Evolutionary conservation across 2,113 vertebrate species (phyloP).

Genomic region (Saguinus imperator): DNA sequence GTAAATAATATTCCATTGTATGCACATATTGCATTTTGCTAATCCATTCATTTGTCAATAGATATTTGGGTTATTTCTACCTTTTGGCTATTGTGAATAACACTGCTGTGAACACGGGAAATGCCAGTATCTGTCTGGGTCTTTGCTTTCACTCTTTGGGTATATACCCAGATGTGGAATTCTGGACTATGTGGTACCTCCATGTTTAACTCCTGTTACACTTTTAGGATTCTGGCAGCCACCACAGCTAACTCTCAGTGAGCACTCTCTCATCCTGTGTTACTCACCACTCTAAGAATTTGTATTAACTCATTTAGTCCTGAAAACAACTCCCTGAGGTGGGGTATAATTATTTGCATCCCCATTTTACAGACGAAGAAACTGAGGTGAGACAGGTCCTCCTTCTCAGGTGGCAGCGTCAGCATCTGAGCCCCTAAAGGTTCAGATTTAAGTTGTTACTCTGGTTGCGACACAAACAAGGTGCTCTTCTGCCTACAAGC

Average conservation of each 20-base stretch:
- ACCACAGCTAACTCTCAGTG: neutral
- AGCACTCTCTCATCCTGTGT: fast-evolving
- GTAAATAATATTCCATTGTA: neutral
- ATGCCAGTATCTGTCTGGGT: neutral
- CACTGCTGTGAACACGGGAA: neutral
- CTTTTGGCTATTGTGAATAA: neutral
- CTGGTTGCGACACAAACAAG: neutral
- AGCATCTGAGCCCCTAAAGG: neutral
- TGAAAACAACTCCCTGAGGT: neutral
- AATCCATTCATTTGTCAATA: neutral
- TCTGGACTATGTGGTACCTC: neutral
- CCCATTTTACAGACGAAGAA: neutral
- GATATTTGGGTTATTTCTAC: neutral
- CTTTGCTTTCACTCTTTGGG: neutral
- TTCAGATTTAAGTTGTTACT: neutral
- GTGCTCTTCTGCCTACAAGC: neutral
- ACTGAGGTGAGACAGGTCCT: neutral
- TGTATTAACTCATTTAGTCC: neutral
- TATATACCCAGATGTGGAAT: neutral
- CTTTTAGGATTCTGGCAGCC: neutral
- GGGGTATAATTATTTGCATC: neutral
- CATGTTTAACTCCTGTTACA: neutral
- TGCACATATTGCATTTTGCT: neutral
- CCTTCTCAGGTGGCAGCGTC: neutral
- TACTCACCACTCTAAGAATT: neutral